These are phyloP conservation scores for Dolichallabes microphthalmus DNA, from an alignment of 2,113 vertebrate genomes.

Conservation along the genomic window DNA sequence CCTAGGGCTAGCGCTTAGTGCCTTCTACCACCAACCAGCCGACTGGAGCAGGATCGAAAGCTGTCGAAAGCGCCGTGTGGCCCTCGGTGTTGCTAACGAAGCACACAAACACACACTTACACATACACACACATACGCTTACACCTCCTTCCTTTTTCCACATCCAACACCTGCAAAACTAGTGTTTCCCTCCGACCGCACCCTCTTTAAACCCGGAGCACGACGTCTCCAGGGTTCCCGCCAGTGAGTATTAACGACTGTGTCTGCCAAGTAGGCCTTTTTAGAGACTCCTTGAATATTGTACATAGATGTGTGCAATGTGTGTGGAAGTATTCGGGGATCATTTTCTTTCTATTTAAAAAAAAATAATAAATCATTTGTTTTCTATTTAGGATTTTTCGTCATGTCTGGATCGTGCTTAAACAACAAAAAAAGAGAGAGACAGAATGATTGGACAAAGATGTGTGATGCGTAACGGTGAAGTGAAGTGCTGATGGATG, in stretches of 20 bases:
- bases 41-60: slow-evolving; percentile 18
- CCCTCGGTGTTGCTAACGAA: not conserved
- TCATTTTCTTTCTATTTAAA: slow-evolving; percentile 18
- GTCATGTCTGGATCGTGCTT: slow-evolving; percentile 23
- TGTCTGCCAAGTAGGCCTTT: slow-evolving; percentile 47
- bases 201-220: not conserved
- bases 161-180: slow-evolving; percentile 18
- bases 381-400: not conserved
- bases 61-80: slow-evolving; percentile 10
- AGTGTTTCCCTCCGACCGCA: slow-evolving; percentile 15
- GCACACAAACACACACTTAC: not conserved
- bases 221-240: not conserved
- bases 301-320: slow-evolving; percentile 47
- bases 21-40: slow-evolving; percentile 65
- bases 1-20: slow-evolving; percentile 75
- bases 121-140: not conserved
- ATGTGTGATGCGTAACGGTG: not conserved
- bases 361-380: not conserved
- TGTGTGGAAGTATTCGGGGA: slow-evolving; percentile 44
- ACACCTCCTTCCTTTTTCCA: not conserved
- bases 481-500: not conserved
- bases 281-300: slow-evolving; percentile 39
- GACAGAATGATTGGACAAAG: not conserved
- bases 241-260: slow-evolving; percentile 47
- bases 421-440: no score